Conservation (phyloP, 2,888 invertebrate species). For the Pheosia tremula region DNA sequence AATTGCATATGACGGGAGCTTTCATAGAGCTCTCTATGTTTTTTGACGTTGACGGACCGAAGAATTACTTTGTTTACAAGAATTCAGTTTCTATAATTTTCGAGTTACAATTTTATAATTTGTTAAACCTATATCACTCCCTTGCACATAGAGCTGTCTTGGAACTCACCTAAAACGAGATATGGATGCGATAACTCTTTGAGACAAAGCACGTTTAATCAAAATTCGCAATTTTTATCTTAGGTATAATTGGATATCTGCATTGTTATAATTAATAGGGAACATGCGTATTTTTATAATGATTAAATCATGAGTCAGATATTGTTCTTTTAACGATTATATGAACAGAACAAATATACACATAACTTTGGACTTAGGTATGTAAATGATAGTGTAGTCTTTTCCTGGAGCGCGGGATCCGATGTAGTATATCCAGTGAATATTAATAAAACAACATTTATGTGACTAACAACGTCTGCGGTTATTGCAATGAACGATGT, state of each 20-base stretch:
- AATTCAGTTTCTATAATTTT: not conserved
- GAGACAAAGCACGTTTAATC: not conserved
- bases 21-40: no score
- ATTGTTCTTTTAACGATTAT: no score
- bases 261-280: not conserved
- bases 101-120: not conserved
- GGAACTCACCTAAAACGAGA: no score
- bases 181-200: not conserved
- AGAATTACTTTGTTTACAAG: no score
- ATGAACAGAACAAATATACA: no score
- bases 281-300: no score
- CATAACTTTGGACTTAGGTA: no score
- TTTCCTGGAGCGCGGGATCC: not conserved
- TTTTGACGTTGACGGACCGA: no score
- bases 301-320: no score
- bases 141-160: no score
- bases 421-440: no score
- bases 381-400: not conserved
- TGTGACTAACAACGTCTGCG: conserved; percentile 21
- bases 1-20: no score
- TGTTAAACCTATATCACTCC: not conserved
- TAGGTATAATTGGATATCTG: not conserved
- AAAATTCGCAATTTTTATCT: not conserved
- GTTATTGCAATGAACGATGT: conserved; percentile 37
- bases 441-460: not conserved